Percentiles rank a stretch among this genome's conserved stretches.
Evolutionary conservation across 2,888 invertebrate species (phyloP).

Genomic region (Taenaris catops): DNA sequence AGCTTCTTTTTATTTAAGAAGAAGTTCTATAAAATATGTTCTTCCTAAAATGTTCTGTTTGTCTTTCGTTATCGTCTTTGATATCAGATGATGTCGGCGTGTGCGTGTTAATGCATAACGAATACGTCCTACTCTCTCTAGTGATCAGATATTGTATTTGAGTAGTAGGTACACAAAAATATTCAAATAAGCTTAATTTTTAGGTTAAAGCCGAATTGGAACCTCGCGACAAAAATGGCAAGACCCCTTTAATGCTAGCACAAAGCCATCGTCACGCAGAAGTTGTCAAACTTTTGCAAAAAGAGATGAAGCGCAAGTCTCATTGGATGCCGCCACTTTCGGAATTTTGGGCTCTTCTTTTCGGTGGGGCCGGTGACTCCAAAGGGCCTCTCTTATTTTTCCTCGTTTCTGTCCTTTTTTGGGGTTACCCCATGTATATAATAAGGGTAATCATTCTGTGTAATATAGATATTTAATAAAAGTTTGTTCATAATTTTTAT

Average conservation of each 20-base stretch:
- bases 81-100: too few species aligned
- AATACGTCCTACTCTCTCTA: too few species aligned
- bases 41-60: too few species aligned
- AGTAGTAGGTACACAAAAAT: too few species aligned
- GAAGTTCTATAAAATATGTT: too few species aligned
- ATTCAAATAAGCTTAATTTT: not conserved
- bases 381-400: constrained; percentile 93
- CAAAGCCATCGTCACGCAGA: constrained; percentile 93
- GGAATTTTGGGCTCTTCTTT: constrained; percentile 93
- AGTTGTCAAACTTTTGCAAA: constrained; percentile 89
- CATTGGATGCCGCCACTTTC: constrained; percentile 94
- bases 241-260: constrained; percentile 94
- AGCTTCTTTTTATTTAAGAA: too few species aligned
- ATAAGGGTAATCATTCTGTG: constrained; percentile 89
- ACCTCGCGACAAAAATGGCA: constrained; percentile 93
- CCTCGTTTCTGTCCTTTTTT: constrained; percentile 90
- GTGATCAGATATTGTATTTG: too few species aligned
- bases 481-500: too few species aligned
- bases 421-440: constrained; percentile 97
- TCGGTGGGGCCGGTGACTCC: constrained; percentile 94
- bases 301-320: constrained; percentile 89
- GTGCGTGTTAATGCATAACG: too few species aligned
- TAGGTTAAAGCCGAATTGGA: constrained; percentile 92
- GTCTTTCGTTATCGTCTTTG: too few species aligned
- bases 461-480: too few species aligned